Base-by-base conservation (phyloP, 2,888 invertebrate genomes). In the Ashinkailepas kermadecensis region DNA sequence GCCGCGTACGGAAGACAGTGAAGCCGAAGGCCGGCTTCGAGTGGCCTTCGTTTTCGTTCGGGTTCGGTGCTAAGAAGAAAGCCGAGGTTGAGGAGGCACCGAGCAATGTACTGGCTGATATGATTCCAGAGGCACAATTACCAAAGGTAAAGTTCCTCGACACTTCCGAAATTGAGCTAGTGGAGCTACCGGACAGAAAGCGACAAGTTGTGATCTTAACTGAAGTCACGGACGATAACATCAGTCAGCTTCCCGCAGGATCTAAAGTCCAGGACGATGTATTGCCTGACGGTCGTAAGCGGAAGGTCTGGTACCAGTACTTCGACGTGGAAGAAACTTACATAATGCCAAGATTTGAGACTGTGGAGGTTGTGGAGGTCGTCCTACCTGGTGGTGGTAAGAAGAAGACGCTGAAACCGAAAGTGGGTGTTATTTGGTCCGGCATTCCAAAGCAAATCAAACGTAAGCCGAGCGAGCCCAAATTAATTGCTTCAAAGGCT, bases 241-340 rank as follows among this genome's bases (percentile, higher is more conserved):
- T 74, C 0, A 23, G 11, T 7, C 56, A 74, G 74, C 74, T 74
- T 13, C 74, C 74, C 4, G 74, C 56, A 11, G 74, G 74, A 23
- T 54, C 74, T 1, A 54, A 74, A 21, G 21, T 74, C 15, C 18
- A 56, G 21, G 74, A 74, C 0, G 74, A 74, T 12, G 23, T 23
- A 2, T 11, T 18, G 21, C 74, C 74, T 0, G 74, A 54, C 21
- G 74, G 74, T 9, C 74, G 79, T 4, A 59, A 79, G 58, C 57
- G 79, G 13, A 11, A n/a, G 15, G 59, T 79, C 13, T 79, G 79
- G 79, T 23, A n/a, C 11, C 79, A 79, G 58, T 79, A 58, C 58
- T 79, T 79, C 15, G 79, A 79, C n/a, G 79, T 79, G 25, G 79
- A 79, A 15, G 79, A 79, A 58, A 79, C 57, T 4, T 79, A 79